These are phyloP conservation scores for Aphelinus atriplicis DNA, from an alignment of 1,140 invertebrate genomes.

Conservation along the genomic window DNA sequence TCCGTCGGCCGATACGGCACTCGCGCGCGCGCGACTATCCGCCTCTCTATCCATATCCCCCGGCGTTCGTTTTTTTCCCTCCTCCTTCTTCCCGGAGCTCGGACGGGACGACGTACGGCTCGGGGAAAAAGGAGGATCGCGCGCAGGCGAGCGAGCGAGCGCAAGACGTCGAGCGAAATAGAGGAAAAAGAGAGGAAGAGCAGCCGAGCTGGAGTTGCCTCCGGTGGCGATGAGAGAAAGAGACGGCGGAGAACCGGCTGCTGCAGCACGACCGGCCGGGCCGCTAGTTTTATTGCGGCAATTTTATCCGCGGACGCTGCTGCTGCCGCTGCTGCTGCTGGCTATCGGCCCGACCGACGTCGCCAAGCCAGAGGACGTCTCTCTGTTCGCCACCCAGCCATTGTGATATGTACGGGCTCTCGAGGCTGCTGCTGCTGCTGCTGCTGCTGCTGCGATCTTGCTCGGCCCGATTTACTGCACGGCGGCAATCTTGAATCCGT, in stretches of 20 bases:
- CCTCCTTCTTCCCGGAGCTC: conserved; percentile 31
- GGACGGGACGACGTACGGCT: neutral
- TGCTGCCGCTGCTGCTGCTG: neutral
- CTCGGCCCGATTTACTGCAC: no score
- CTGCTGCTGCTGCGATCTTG: no score
- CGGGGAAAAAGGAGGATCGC: neutral
- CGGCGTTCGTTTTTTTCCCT: conserved; percentile 7
- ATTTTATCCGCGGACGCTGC: conserved; percentile 23
- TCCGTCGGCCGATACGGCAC: no score
- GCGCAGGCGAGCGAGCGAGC: no score
- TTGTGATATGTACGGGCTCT: no score
- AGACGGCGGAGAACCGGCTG: conserved; percentile 4
- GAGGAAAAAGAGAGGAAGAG: conserved; percentile 9
- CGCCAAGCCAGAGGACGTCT: no score
- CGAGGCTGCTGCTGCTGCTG: no score
- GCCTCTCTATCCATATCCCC: conserved; percentile 35
- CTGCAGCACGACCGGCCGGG: conserved; percentile 23
- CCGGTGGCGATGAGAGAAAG: conserved; percentile 3
- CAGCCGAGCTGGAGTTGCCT: neutral
- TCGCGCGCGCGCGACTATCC: no score
- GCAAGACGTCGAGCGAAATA: neutral
- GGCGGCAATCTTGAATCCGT: no score
- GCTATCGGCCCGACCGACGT: no score
- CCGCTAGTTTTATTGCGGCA: conserved; percentile 36
- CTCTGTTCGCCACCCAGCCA: no score